Base-by-base conservation (phyloP, 2,888 invertebrate genomes). In the Andrena praecox region DNA sequence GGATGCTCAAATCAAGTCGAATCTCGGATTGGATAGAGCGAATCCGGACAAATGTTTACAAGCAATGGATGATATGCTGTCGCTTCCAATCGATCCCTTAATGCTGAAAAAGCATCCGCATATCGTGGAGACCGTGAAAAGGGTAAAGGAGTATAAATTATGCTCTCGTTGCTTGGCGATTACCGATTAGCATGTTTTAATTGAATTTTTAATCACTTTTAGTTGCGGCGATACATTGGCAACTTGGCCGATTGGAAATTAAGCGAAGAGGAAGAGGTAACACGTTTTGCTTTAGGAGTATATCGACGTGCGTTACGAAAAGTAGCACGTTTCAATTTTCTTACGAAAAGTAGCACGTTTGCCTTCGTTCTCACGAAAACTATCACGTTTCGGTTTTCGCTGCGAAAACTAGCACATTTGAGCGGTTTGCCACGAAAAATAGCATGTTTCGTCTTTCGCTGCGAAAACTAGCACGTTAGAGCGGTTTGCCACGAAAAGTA, bases 31-130 rank as follows among this genome's bases (percentile, higher is more conserved):
- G 63, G 96, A 96, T 87, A 95, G 95, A 82, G 97, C 97, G 0
- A 96, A 97, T 89, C 96, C 97, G 0, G 96, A 97, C 50, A 94
- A 95, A 76, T 97, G 97, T 84, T 93, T 98, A 50, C 95, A 96
- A 70, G 94, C 96, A 1, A 94, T 98, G 86, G 96, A 97, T 60
- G 95, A 96, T 12, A 94, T 95, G 87, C 90, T 95, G 92, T 95
- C 95, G 7, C 91, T 97, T 79, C 94, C 96, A 5, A 92, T 97
- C 29, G 96, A 96, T 82, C 96, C 96, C 0, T 93, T 97, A 29
- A 97, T 97, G 97, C 93, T 98, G 59, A 95, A 97, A 75, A 98
- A 98, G 88, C 97, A 98, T 94, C 96, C 97, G 0, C 96, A 96
- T 63, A 95, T 97, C 86, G 95, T 98, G 63, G 96, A 97, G 90